Base-by-base conservation (phyloP, 2,888 invertebrate genomes). In the Empis stercorea region DNA sequence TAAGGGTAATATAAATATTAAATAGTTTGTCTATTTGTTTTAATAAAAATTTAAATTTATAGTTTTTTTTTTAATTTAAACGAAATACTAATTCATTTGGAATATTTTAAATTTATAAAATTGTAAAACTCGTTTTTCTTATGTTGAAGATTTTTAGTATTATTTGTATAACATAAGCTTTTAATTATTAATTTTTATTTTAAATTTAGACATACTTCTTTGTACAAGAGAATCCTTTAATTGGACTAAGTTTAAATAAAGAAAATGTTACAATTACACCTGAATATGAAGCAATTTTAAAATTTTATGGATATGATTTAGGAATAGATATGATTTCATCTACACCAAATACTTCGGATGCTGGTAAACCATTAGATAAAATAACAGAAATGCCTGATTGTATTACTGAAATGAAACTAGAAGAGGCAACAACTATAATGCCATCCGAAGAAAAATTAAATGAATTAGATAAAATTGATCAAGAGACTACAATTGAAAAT, bases 241-340 rank as follows among this genome's bases (percentile, higher is more conserved):
- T 85, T 13, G 88, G 88, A 1, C 68, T 88, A 49, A 84, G 84
- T 10, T 71, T 89, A 37, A 88, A 83, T 65, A 80, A 81, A 52
- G 84, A 83, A 58, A 84, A 86, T 60, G 81, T 87, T 1, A 80
- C 79, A 6, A 76, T 89, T 42, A 79, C 79, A 34, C 73, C 78
- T n/a, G 79, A 79, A 52, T 88, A 85, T 60, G 81, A 82, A 64
- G 76, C 78, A 34, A 73, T 85, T 43, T 63, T 89, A 32, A 73
- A 77, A 53, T 87, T 87, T 64, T 88, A 88, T 58, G 88, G 88
- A 1, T 89, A 85, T 57, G 85, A 87, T 65, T 72, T 86, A 48
- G 77, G 79, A 32, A 54, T 60, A 14, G 65, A 66, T 46, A 65
- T 64, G 65, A 48, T 57, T 4, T 61, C 65, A 4, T 53, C 62